Conservation (phyloP, 1,140 invertebrate species). For the Heliconius himera region DNA sequence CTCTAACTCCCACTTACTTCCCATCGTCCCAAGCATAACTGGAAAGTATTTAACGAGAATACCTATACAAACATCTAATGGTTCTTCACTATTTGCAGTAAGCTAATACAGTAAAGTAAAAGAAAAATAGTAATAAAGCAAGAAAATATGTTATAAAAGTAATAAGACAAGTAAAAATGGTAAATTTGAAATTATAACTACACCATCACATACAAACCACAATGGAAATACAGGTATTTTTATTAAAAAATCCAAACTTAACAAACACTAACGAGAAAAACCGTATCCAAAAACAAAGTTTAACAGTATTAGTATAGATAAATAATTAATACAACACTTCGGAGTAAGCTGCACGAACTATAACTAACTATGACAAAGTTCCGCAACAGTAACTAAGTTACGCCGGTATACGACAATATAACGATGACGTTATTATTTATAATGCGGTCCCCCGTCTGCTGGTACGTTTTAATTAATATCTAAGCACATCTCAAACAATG, state of each 20-base stretch:
- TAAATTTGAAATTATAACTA: too few relatives aligned
- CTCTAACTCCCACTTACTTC: too few relatives aligned
- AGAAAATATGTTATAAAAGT: too few relatives aligned
- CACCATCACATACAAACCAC: too few relatives aligned
- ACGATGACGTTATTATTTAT: constrained; percentile 43
- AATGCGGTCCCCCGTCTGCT: constrained; percentile 33
- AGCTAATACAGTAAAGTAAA: too few relatives aligned
- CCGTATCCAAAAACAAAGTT: not conserved
- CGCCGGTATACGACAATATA: constrained; percentile 40
- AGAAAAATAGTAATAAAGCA: too few relatives aligned
- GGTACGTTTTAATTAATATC: constrained; percentile 32
- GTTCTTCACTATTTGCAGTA: too few relatives aligned
- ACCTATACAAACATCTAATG: too few relatives aligned
- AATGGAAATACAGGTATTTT: too few relatives aligned
- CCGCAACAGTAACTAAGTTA: constrained; percentile 34
- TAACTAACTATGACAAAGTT: constrained; percentile 44
- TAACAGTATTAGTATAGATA: constrained; percentile 42
- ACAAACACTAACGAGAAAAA: not conserved
- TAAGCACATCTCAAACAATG: not conserved
- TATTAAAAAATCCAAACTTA: not conserved
- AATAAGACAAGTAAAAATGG: not conserved
- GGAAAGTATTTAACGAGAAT: too few relatives aligned
- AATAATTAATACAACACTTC: constrained; percentile 45
- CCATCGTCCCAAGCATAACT: too few relatives aligned
- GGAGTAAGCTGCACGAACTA: constrained; percentile 36